Base-by-base conservation (phyloP, 2,797 vertebrate species). In the Spinus olivaceus region DNA sequence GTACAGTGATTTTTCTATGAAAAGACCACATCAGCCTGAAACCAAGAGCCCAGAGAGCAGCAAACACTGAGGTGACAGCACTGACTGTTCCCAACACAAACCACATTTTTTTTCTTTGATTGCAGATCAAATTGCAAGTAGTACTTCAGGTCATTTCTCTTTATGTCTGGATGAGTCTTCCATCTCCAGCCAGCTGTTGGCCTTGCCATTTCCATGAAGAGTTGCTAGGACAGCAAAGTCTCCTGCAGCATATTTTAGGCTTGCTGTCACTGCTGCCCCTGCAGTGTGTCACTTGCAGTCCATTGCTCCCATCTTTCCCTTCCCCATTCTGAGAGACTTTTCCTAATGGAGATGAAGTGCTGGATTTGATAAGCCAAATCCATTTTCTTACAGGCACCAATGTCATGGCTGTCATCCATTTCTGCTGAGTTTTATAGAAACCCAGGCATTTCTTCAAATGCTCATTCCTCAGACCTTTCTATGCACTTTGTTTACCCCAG, bases 281-380 rank as follows among this genome's bases (percentile, higher is more conserved):
- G 76, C 63, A 80, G 61, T 81, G 67, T 90, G 69, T 77, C 86
- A 65, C 74, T 87, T 92, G 78, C 83, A 92, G 74, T n/a, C 86
- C 78, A 72, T 94, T 0, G 4, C 61, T 94, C 53, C 57, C 56
- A 14, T 44, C 85, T 69, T 44, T 63, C 4, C 50, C 59, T 69
- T 85, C 71, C 61, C 22, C 2, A 1, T 81, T 91, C 86, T 18
- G 49, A 49, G 28, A 81, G 51, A 18, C 41, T 77, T 90, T 81
- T 93, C 79, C 24, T 53, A 57, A 61, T 0, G 0, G 80, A 91
- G 84, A 78, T 78, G 80, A 90, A 88, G 69, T 92, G 90, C 77
- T 67, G 85, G 50, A 69, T 83, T 65, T 57, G 65, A 78, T 54
- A 56, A 67, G 88, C 72, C 76, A 95, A 89, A 69, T 54, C 72